Evolutionary conservation across 2,888 invertebrate genomes (phyloP), one percentile per base, ranked within the genome.

Genomic region (Protodeltote pygarga): DNA sequence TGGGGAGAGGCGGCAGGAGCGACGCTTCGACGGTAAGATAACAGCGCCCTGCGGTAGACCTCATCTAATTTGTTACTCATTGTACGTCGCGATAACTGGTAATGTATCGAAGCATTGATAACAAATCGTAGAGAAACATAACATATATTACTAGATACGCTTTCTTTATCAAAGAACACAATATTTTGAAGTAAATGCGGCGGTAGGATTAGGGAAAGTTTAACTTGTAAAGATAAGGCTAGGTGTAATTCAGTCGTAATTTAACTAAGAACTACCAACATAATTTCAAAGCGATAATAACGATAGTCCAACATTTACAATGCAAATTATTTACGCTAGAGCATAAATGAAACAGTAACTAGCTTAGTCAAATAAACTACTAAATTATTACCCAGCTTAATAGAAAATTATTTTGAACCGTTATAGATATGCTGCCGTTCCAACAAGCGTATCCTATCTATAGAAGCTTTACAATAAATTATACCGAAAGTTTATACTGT

Each of bases 21-120:
- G 68, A 71, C 71, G 71, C 69, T 65, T 64, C 70, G 71, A 35
- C 59, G 49, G n/a, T 64, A 45, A 77, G 81, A 81, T 83, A 81
- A 80, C 71, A 52, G 41, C 65, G 47, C 75, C 74, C 72, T 71
- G 77, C 73, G 75, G 76, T 75, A 77, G 77, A 75, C 74, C 74
- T 75, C 73, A 67, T 77, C 77, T 85, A 81, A 86, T 87, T 87
- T 86, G 87, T 87, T 81, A 83, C 83, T 81, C 81, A 84, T 84
- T 83, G 82, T 77, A 71, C 65, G 71, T 74, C 63, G 70, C 75
- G 83, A 87, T 87, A 87, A 79, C 77, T 77, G 65, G 73, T 77
- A 77, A 79, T 76, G 71, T 70, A 65, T 58, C 54, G 55, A 60
- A 60, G 62, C 40, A 67, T 51, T 63, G 73, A 73, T 75, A 73